These are phyloP conservation scores for Zaprionus obscuricornis DNA, from an alignment of 2,888 invertebrate genomes.

Conservation along the genomic window DNA sequence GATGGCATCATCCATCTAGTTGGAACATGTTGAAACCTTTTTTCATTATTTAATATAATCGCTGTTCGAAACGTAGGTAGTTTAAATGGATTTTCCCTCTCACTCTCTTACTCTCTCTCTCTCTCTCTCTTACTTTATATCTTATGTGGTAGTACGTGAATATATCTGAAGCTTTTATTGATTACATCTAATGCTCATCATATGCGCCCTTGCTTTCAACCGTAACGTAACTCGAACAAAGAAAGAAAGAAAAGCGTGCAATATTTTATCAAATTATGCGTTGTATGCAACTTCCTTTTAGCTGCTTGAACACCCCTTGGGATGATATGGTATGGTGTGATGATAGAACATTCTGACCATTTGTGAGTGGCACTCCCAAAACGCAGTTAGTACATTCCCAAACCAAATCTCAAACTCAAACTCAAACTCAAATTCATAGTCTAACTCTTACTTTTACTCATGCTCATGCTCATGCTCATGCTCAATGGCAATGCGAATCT, in stretches of 20 bases:
- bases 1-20: slow-evolving; percentile 1
- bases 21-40: slow-evolving; percentile 4
- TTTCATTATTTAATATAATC: slow-evolving; percentile 13
- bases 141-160: too few species aligned
- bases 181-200: slow-evolving; percentile 68
- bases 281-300: slow-evolving; percentile 63
- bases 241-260: slow-evolving; percentile 57
- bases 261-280: slow-evolving; percentile 75
- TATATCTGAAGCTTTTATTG: slow-evolving; percentile 58
- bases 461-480: too few species aligned
- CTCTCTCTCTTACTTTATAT: too few species aligned
- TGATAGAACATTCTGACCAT: too few species aligned
- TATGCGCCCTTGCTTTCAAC: slow-evolving; percentile 40
- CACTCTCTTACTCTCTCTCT: not conserved
- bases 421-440: too few species aligned
- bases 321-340: too few species aligned
- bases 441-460: too few species aligned
- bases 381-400: too few species aligned
- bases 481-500: slow-evolving; percentile 5
- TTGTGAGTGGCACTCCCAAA: too few species aligned
- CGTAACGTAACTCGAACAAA: slow-evolving; percentile 21
- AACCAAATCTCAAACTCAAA: too few species aligned
- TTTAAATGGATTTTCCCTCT: slow-evolving; percentile 15
- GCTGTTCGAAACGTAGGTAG: too few species aligned
- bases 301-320: slow-evolving; percentile 62